These are phyloP conservation scores for Drosophila bifasciata DNA, from an alignment of 1,140 invertebrate species.

Conservation along the genomic window DNA sequence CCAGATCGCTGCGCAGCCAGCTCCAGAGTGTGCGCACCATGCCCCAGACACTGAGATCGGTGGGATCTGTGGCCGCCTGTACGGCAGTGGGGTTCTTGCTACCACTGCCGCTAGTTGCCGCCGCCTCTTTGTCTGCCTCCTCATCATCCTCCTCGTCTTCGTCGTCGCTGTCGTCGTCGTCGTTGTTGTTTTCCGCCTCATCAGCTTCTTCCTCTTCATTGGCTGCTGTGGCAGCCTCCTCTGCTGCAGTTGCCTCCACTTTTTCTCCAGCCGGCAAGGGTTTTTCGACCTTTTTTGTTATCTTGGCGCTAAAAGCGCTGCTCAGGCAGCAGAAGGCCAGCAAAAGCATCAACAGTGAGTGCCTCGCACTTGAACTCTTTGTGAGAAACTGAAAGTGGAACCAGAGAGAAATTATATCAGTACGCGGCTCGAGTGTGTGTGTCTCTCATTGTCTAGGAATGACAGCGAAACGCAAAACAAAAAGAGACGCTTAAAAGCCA, in stretches of 20 bases:
- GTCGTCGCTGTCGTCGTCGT: slow-evolving; percentile 29
- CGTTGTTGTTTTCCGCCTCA: slow-evolving; percentile 30
- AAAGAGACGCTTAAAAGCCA: slow-evolving; percentile 27
- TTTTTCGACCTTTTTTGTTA: slow-evolving; percentile 64
- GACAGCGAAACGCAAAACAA: slow-evolving; percentile 10
- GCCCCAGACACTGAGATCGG: slow-evolving; percentile 78
- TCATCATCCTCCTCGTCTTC: slow-evolving; percentile 32
- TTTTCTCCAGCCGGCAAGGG: slow-evolving; percentile 46
- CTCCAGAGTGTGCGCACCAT: slow-evolving; percentile 73
- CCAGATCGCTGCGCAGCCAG: slow-evolving; percentile 76
- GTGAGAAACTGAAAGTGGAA: slow-evolving; percentile 79
- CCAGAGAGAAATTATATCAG: slow-evolving; percentile 37
- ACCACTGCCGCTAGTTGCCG: slow-evolving; percentile 9
- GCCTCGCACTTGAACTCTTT: slow-evolving; percentile 78
- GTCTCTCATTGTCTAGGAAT: slow-evolving; percentile 54
- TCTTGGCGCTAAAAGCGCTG: slow-evolving; percentile 62
- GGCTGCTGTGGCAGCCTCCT: slow-evolving; percentile 1
- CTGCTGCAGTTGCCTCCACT: slow-evolving; percentile 28
- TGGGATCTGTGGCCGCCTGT: slow-evolving; percentile 50
- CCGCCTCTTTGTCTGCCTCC: slow-evolving; percentile 44
- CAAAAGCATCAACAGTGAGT: slow-evolving; percentile 53
- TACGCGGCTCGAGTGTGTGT: slow-evolving; percentile 8
- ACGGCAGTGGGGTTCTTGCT: slow-evolving; percentile 65
- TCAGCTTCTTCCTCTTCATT: slow-evolving; percentile 18
- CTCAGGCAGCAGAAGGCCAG: slow-evolving; percentile 61